These are phyloP conservation scores for Gonioctena quinquepunctata DNA, from an alignment of 1,140 invertebrate species.

Conservation along the genomic window DNA sequence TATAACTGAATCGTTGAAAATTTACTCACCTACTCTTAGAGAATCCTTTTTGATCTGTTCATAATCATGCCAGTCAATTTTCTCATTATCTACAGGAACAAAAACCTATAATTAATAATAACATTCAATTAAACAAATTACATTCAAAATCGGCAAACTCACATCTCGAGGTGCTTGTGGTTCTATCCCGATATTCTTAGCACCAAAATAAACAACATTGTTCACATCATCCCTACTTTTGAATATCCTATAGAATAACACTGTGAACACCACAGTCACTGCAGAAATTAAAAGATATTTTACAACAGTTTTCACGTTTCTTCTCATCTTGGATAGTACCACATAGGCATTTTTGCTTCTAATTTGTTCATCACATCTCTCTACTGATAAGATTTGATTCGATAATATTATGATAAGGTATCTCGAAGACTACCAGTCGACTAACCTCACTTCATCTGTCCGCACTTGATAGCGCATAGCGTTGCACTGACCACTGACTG, in stretches of 20 bases:
- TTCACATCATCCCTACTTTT: conserved; percentile 17
- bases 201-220: background rate
- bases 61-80: conserved; percentile 88
- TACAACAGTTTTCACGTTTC: conserved; percentile 49
- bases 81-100: conserved; percentile 51
- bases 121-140: conserved; percentile 12
- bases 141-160: conserved; percentile 9
- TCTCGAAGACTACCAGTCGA: background rate
- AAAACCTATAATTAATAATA: conserved; percentile 26
- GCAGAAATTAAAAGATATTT: conserved; percentile 49
- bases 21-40: conserved; percentile 64
- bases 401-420: too few species aligned
- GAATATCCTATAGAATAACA: conserved; percentile 46
- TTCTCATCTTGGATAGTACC: conserved; percentile 41
- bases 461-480: background rate
- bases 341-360: background rate
- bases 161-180: conserved; percentile 8
- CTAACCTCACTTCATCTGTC: background rate
- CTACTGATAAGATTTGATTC: conserved; percentile 3
- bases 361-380: background rate
- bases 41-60: conserved; percentile 71
- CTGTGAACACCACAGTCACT: conserved; percentile 45
- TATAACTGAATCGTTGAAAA: background rate
- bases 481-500: too few species aligned
- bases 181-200: conserved; percentile 25